Evolutionary conservation across 2,797 vertebrate genomes (phyloP).

Genomic region (Falco biarmicus): DNA sequence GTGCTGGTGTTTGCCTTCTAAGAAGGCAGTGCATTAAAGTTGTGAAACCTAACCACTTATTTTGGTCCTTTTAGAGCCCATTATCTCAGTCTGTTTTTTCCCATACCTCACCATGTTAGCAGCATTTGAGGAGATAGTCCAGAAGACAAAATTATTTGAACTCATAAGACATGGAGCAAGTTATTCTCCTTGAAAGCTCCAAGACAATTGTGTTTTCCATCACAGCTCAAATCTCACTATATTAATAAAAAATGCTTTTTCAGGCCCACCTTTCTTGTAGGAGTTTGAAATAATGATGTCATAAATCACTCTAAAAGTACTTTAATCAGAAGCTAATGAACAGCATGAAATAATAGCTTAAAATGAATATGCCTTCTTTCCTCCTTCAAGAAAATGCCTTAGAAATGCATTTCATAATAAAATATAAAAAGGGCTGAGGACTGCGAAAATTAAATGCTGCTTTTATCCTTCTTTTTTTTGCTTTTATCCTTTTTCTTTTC

Average conservation of each 20-base stretch:
- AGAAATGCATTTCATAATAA: slow-evolving; percentile 1
- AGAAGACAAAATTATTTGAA: not conserved
- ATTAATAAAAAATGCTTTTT: not conserved
- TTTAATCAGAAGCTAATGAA: not conserved
- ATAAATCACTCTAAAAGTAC: not conserved
- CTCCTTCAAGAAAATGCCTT: not conserved
- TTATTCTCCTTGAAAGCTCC: not conserved
- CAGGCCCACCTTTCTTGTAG: not conserved
- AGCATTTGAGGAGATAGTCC: not conserved
- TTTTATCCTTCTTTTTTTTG: not conserved
- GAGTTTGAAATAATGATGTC: slow-evolving; percentile 1
- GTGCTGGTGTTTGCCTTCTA: not conserved
- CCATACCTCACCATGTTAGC: not conserved
- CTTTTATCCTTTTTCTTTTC: not conserved
- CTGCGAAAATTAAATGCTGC: not conserved
- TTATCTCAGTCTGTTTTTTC: not conserved
- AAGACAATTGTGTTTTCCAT: not conserved
- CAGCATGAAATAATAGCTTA: not conserved
- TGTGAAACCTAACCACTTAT: not conserved
- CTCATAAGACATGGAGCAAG: not conserved
- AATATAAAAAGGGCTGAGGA: not conserved
- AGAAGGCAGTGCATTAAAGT: not conserved
- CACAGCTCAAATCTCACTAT: not conserved
- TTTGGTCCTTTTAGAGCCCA: not conserved
- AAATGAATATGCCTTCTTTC: not conserved